These are phyloP conservation scores for Arvicola amphibius DNA, from an alignment of 2,797 vertebrate species.

Conservation along the genomic window DNA sequence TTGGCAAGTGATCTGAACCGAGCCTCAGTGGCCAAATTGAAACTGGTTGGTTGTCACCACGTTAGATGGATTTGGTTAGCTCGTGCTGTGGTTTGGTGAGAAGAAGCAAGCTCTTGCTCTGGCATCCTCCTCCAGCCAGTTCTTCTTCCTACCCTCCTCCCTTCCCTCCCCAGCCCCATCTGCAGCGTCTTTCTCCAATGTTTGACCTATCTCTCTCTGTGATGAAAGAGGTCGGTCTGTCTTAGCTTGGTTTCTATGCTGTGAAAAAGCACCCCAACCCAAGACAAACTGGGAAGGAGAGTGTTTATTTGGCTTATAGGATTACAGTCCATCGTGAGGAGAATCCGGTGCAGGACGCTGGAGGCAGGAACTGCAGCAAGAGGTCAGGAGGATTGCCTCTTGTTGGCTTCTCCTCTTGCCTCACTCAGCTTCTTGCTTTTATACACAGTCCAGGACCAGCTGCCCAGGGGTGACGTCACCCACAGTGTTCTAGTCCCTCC, in stretches of 20 bases:
- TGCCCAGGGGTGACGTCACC: not conserved
- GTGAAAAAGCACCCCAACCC: not conserved
- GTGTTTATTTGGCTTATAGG: not conserved
- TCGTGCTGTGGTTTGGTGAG: not conserved
- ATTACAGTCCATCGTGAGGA: not conserved
- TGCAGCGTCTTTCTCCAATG: not conserved
- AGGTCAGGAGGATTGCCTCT: no score
- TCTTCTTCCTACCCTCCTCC: not conserved
- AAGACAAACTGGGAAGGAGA: not conserved
- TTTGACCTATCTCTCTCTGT: not conserved
- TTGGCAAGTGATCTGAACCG: slow-evolving; percentile 8
- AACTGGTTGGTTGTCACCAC: not conserved
- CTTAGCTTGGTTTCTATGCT: not conserved
- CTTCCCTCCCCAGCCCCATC: not conserved
- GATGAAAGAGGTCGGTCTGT: not conserved
- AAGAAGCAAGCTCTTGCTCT: not conserved
- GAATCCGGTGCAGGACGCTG: not conserved
- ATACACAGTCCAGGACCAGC: not conserved
- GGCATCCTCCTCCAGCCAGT: not conserved
- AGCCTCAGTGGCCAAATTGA: not conserved
- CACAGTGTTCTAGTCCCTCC: no score
- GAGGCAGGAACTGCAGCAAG: not conserved
- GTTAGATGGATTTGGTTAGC: slow-evolving; percentile 21
- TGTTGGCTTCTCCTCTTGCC: not conserved
- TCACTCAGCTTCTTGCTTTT: not conserved